These are phyloP conservation scores for Spilarctia lutea DNA, from an alignment of 2,888 invertebrate species.

Conservation along the genomic window DNA sequence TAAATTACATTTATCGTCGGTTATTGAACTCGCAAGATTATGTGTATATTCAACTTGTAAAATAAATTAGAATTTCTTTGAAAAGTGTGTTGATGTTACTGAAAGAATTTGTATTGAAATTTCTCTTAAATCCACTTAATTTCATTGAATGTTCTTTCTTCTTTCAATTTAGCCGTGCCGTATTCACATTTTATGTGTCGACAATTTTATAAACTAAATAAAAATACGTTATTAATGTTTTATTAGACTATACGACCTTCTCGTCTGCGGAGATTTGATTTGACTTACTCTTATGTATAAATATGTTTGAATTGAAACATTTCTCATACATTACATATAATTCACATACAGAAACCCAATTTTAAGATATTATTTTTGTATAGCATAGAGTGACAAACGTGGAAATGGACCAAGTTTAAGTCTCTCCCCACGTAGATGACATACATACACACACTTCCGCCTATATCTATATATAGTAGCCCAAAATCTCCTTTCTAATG, in stretches of 20 bases:
- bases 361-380: no score
- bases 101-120: background rate
- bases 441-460: no score
- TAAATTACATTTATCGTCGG: background rate
- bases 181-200: conserved; percentile 7
- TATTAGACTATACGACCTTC: background rate
- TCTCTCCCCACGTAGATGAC: no score
- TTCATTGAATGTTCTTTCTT: background rate
- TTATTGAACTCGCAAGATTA: conserved; percentile 14
- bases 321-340: no score
- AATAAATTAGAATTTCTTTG: conserved; percentile 1
- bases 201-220: conserved; percentile 1
- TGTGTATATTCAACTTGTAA: conserved; percentile 15
- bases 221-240: background rate
- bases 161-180: background rate
- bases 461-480: no score
- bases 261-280: background rate
- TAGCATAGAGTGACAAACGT: no score
- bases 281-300: background rate
- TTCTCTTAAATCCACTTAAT: background rate
- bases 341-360: no score
- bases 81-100: background rate
- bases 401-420: no score
- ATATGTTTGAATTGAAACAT: background rate
- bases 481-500: no score